These are phyloP conservation scores for Spea multiplicata DNA, from an alignment of 2,113 vertebrate genomes.

Conservation along the genomic window DNA sequence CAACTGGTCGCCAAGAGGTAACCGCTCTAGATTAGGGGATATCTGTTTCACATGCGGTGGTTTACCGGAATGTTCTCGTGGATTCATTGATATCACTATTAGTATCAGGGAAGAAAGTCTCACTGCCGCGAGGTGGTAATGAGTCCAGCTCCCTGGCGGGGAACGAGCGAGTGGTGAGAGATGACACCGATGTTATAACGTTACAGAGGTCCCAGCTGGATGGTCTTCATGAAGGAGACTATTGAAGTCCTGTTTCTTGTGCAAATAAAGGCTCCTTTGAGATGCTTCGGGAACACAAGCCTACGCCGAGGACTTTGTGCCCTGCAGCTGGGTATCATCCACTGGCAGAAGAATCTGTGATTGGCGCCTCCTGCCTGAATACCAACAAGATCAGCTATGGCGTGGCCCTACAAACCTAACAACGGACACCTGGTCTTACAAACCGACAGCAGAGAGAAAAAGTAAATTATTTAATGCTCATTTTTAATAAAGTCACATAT, in stretches of 20 bases:
- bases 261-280: constrained; percentile 26
- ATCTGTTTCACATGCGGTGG: too few relatives aligned
- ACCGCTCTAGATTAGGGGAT: too few relatives aligned
- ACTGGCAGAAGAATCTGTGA: constrained; percentile 29
- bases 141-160: not conserved
- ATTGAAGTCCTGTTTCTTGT: constrained; percentile 17
- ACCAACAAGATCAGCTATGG: constrained; percentile 2
- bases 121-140: constrained; percentile 7
- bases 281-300: constrained; percentile 11
- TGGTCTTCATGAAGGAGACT: constrained; percentile 17
- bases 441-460: too few relatives aligned
- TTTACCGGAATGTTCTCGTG: too few relatives aligned
- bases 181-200: constrained; percentile 11
- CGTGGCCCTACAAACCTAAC: not conserved
- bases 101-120: constrained; percentile 4
- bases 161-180: constrained; percentile 1
- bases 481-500: not conserved
- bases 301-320: constrained; percentile 7
- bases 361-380: constrained; percentile 31
- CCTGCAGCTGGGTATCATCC: constrained; percentile 43
- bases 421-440: too few relatives aligned
- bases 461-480: not conserved
- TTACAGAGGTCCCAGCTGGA: constrained; percentile 16
- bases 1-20: not conserved
- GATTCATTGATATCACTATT: not conserved